These are phyloP conservation scores for Nothura maculosa DNA, from an alignment of 2,797 vertebrate genomes.

Conservation along the genomic window DNA sequence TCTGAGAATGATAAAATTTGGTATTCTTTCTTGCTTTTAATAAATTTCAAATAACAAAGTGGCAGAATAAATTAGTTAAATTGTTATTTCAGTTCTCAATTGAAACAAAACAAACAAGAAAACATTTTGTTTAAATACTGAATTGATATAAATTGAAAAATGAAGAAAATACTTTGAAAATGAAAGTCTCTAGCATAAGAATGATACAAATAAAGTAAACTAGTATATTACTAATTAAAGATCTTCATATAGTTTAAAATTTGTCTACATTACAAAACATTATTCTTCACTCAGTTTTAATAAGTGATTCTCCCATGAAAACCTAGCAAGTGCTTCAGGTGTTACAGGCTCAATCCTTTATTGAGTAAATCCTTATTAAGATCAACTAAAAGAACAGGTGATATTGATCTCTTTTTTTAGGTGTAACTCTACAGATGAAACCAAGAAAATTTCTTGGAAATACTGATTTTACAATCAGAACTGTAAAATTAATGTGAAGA, in stretches of 20 bases:
- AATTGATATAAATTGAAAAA: neutral
- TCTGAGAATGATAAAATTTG: neutral
- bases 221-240: neutral
- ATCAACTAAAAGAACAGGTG: neutral
- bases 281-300: neutral
- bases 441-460: neutral
- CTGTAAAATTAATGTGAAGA: neutral
- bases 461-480: neutral
- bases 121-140: neutral
- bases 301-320: neutral
- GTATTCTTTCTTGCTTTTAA: slow-evolving; percentile 1
- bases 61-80: neutral
- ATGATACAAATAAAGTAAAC: neutral
- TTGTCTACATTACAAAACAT: neutral
- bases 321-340: neutral
- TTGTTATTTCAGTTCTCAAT: neutral
- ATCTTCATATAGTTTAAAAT: neutral
- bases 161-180: neutral
- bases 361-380: neutral
- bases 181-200: neutral
- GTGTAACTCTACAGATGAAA: neutral
- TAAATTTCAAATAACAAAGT: neutral
- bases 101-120: neutral
- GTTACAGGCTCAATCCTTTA: neutral
- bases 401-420: neutral